These are phyloP conservation scores for Tamandua tetradactyla DNA, from an alignment of 2,797 vertebrate genomes.

Conservation along the genomic window DNA sequence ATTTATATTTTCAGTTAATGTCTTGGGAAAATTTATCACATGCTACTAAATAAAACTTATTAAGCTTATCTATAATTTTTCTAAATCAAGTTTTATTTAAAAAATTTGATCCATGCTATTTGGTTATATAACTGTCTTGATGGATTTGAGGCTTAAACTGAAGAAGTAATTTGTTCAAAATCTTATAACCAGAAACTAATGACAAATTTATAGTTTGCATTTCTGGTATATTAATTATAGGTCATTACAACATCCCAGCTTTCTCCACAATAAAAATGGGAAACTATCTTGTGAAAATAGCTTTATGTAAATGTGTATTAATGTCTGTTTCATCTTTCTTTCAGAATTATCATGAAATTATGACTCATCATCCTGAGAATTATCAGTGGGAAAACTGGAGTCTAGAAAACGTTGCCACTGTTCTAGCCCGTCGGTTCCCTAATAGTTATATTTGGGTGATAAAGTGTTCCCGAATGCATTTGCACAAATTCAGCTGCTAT, in stretches of 20 bases:
- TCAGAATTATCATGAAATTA: slow-evolving; percentile 95
- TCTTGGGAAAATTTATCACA: slow-evolving; percentile 8
- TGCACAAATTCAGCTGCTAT: slow-evolving; percentile 99
- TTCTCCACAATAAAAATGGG: slow-evolving; percentile 25
- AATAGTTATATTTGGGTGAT: slow-evolving; percentile 93
- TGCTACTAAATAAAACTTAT: slow-evolving; percentile 47
- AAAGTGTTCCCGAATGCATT: slow-evolving; percentile 94
- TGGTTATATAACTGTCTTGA: neutral
- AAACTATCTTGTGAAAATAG: slow-evolving; percentile 49
- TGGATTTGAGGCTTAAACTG: slow-evolving; percentile 18
- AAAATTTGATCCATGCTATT: slow-evolving; percentile 16
- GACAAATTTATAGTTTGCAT: slow-evolving; percentile 21
- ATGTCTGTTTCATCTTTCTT: slow-evolving; percentile 58
- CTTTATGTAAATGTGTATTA: slow-evolving; percentile 45
- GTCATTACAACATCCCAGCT: neutral
- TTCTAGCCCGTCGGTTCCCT: slow-evolving; percentile 91
- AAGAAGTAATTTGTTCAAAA: slow-evolving; percentile 39
- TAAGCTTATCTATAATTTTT: neutral
- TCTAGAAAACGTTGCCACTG: slow-evolving; percentile 92
- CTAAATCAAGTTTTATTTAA: slow-evolving; percentile 16
- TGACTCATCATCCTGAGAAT: slow-evolving; percentile 93
- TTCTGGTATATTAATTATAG: slow-evolving; percentile 13
- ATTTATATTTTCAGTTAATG: slow-evolving; percentile 60
- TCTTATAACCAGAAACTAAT: slow-evolving; percentile 21
- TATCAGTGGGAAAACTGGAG: slow-evolving; percentile 94